phyloP scores from a whole-genome alignment of 2,888 invertebrate genomes.

The Clunio marinus region DNA sequence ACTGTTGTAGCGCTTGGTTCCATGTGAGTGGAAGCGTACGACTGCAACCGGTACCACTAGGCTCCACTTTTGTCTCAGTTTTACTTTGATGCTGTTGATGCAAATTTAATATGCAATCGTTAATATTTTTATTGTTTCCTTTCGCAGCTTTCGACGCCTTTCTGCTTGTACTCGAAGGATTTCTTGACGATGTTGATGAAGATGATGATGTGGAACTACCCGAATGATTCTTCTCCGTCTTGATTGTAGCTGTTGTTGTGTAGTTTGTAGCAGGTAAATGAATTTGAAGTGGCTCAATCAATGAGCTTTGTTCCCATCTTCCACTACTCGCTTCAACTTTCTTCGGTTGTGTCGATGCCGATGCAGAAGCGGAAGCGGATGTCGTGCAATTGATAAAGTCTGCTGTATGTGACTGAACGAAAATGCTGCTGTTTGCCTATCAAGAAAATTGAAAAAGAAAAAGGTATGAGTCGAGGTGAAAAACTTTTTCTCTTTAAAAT shows the following conservation, averaged over 20 bases:
- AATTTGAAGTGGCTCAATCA: constrained; percentile 43
- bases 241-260: constrained; percentile 41
- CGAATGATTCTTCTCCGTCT: constrained; percentile 42
- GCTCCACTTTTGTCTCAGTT: neutral
- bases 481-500: neutral
- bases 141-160: constrained; percentile 2
- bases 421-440: constrained; percentile 43
- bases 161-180: neutral
- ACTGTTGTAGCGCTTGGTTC: constrained; percentile 39
- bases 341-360: constrained; percentile 38
- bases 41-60: constrained; percentile 41
- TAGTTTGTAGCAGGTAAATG: constrained; percentile 40
- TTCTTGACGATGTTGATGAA: constrained; percentile 35
- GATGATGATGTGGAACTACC: constrained; percentile 38
- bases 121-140: constrained; percentile 33
- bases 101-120: constrained; percentile 35
- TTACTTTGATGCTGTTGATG: constrained; percentile 38
- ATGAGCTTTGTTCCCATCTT: constrained; percentile 42
- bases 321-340: constrained; percentile 42
- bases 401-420: constrained; percentile 43
- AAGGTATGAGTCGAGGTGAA: neutral
- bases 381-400: constrained; percentile 42
- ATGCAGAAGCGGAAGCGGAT: constrained; percentile 40
- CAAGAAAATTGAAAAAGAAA: constrained; percentile 13
- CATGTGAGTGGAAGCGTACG: constrained; percentile 43